phyloP scores from a whole-genome alignment of 2,888 invertebrate genomes.

The Amblyteles armatorius region DNA sequence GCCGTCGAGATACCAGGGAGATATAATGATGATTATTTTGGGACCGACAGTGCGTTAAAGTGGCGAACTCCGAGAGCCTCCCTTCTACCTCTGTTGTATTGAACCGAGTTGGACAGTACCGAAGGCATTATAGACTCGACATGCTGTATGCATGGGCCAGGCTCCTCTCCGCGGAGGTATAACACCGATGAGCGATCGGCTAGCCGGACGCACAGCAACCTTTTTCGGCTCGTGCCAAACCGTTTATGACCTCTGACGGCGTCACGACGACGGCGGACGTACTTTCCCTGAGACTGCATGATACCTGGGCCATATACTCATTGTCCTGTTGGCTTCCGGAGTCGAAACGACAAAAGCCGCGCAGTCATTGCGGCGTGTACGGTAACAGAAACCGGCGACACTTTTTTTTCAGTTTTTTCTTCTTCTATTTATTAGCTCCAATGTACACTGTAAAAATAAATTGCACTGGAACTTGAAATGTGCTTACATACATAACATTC shows the following conservation, averaged over 20 bases:
- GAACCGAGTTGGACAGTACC: background rate
- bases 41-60: slow-evolving; percentile 24
- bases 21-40: slow-evolving; percentile 23
- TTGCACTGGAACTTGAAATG: too few relatives aligned
- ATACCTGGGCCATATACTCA: slow-evolving; percentile 8
- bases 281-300: slow-evolving; percentile 5
- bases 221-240: slow-evolving; percentile 62
- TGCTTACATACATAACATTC: too few relatives aligned
- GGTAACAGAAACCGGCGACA: slow-evolving; percentile 13
- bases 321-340: slow-evolving; percentile 42
- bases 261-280: slow-evolving; percentile 5
- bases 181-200: slow-evolving; percentile 44
- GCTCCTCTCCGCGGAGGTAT: background rate
- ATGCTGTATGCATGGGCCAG: background rate
- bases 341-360: slow-evolving; percentile 21
- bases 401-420: background rate
- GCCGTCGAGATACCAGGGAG: slow-evolving; percentile 30
- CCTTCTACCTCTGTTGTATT: background rate
- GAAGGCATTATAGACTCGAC: background rate
- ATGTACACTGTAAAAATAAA: background rate
- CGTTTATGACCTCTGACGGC: slow-evolving; percentile 42
- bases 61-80: background rate
- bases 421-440: background rate
- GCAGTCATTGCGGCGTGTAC: slow-evolving; percentile 29
- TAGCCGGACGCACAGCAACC: slow-evolving; percentile 26